phyloP scores from a whole-genome alignment of 2,888 invertebrate genomes.

The Spodoptera picta region DNA sequence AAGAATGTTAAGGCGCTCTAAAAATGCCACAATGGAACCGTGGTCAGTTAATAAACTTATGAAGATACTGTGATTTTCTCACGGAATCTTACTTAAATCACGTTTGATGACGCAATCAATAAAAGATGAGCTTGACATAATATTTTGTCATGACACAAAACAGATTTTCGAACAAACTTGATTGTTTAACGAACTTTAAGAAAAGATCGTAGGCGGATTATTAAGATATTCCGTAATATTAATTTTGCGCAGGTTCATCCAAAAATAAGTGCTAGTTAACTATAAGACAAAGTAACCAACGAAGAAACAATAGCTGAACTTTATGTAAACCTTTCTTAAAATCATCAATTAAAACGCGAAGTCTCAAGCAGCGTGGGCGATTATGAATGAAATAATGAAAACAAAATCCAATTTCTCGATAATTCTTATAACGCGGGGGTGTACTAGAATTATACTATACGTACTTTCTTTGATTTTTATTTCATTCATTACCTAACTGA shows the following conservation, averaged over 20 bases:
- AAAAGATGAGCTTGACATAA: no score
- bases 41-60: no score
- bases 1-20: no score
- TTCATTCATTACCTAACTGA: no score
- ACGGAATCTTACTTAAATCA: no score
- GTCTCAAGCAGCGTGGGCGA: slow-evolving; percentile 10
- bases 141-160: not conserved
- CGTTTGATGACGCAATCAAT: no score
- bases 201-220: slow-evolving; percentile 10
- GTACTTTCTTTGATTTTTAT: no score
- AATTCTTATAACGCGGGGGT: not conserved
- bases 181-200: slow-evolving; percentile 1
- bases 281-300: not conserved
- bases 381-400: slow-evolving; percentile 12
- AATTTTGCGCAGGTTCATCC: not conserved
- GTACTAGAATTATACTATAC: no score
- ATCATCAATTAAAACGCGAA: slow-evolving; percentile 6
- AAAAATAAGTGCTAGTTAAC: slow-evolving; percentile 3
- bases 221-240: not conserved
- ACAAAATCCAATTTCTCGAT: slow-evolving; percentile 14
- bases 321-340: slow-evolving; percentile 2
- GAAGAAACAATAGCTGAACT: slow-evolving; percentile 13
- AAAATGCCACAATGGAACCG: no score
- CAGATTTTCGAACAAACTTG: not conserved
- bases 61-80: no score